Evolutionary conservation across 2,888 invertebrate genomes (phyloP), one percentile per base, ranked within the genome.

Genomic region (Seira ritae): DNA sequence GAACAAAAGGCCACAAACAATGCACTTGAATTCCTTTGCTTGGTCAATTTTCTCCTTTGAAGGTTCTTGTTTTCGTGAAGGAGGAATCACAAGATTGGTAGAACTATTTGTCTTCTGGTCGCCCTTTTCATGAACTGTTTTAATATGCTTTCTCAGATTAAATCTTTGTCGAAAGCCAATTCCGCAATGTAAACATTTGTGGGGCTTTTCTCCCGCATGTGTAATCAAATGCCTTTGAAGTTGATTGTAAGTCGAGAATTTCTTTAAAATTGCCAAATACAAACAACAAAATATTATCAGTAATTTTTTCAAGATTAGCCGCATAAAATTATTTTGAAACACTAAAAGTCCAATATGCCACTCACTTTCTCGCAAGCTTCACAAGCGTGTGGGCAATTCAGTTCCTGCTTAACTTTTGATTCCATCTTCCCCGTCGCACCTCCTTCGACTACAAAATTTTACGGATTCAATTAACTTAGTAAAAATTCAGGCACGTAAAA

Each of bases 201-300:
- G 24, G 0, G 75, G 60, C 19, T 71, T 75, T 24, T 81, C 81
- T 22, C 81, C 81, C 0, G 76, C 71, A 20, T 81, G 75, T 0
- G 71, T 12, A n/a, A 22, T 20, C 22, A n/a, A n/a, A 17, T 80
- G 80, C n/a, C 37, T 24, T 20, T 60, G 24, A 12, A 74, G 70
- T 1, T 12, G 24, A 8, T 31, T 2, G 31, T 31, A 31, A 4
- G 8, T 23, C 2, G 74, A 31, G 4, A 69, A 24, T 17, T 69
- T 20, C 31, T 31, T 31, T 8, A 31, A 31, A 31, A 31, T 31
- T 31, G 8, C 31, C 31, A 4, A 31, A 31, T 31, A 31, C 31
- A 31, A 2, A 31, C 2, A 31, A 31, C 3, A 31, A 2, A 31
- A 31, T 31, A 31, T 31, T 8, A n/a, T n/a, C n/a, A n/a, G n/a